Conservation (phyloP, 2,888 invertebrate species). For the Entomobrya multifasciata region DNA sequence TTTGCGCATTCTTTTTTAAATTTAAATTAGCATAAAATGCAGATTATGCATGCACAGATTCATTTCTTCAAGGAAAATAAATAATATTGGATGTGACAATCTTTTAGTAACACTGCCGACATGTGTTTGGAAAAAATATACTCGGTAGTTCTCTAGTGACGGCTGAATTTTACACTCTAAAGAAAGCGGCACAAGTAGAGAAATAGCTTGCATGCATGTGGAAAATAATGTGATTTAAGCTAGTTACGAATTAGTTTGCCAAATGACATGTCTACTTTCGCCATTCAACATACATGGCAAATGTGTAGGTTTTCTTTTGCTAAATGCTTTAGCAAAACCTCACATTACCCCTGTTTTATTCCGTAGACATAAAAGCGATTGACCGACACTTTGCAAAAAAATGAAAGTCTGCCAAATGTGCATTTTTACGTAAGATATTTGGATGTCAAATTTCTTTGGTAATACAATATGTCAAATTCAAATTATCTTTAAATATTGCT, state of each 20-base stretch:
- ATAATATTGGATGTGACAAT: slow-evolving; percentile 26
- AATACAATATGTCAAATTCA: no score
- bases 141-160: background rate
- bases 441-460: no score
- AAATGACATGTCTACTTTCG: background rate
- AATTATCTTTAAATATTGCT: no score
- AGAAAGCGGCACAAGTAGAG: background rate
- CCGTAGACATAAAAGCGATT: no score
- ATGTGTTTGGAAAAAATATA: background rate
- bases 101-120: background rate
- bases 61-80: background rate
- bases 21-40: slow-evolving; percentile 66
- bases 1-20: slow-evolving; percentile 40
- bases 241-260: background rate
- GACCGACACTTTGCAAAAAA: no score
- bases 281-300: no score
- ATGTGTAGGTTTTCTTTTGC: no score
- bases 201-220: background rate
- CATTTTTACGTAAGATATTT: no score
- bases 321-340: no score
- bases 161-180: no score
- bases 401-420: no score
- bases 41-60: slow-evolving; percentile 27
- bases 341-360: no score
- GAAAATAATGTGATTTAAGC: background rate